phyloP scores from a whole-genome alignment of 2,113 vertebrate genomes.

The cat (Felis catus) region DNA sequence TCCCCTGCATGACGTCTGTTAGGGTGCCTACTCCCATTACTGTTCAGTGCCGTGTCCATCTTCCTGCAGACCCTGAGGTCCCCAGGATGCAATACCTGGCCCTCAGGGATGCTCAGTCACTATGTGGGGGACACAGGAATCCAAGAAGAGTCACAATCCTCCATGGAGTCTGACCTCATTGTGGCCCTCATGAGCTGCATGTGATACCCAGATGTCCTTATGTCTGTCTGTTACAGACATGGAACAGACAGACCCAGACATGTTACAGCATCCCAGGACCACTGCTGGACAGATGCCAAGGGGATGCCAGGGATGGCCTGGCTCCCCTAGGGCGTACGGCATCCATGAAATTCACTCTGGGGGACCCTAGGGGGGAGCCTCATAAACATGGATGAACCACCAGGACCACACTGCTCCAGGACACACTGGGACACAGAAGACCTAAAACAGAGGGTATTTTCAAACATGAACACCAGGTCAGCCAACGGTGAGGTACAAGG shows the following conservation, averaged over 20 bases:
- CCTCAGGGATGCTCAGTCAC: background rate
- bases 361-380: no score
- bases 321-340: background rate
- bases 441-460: background rate
- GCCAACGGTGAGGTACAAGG: background rate
- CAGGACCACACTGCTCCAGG: no score
- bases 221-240: background rate
- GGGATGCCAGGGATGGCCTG: no score
- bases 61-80: background rate
- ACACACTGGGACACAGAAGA: background rate
- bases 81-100: background rate
- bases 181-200: background rate
- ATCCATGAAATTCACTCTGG: background rate
- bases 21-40: background rate
- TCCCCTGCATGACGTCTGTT: background rate
- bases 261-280: background rate
- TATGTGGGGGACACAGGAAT: background rate
- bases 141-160: background rate
- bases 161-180: background rate
- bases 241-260: no score
- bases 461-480: background rate
- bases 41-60: background rate
- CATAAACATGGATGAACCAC: rapidly evolving
- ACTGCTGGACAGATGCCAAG: background rate
- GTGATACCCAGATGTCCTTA: background rate